Conservation (phyloP, 2,797 vertebrate species). For the Distichodus sexfasciatus region DNA sequence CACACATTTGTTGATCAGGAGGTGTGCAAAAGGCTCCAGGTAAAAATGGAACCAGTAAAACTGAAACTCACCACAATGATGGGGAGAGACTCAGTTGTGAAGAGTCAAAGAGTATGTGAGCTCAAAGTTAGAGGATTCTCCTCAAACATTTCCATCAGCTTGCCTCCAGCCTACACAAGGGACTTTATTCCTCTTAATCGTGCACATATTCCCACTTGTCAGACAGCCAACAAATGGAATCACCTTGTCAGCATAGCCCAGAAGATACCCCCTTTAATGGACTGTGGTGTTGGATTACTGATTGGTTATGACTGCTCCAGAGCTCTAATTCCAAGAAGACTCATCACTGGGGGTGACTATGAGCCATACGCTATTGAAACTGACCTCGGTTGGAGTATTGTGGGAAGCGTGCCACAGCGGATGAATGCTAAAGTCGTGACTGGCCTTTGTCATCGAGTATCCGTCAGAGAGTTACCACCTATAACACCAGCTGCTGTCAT, state of each 20-base stretch:
- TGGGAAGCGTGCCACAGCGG: background rate
- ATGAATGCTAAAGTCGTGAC: background rate
- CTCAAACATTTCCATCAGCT: no score
- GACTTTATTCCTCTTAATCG: slow-evolving; percentile 22
- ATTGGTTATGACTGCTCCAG: slow-evolving; percentile 1
- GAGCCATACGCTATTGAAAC: slow-evolving; percentile 10
- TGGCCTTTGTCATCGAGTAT: background rate
- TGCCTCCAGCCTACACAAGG: slow-evolving; percentile 26
- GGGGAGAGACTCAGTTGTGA: background rate
- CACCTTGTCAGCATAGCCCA: background rate
- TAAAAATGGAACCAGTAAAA: slow-evolving; percentile 20
- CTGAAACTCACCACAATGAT: slow-evolving; percentile 11
- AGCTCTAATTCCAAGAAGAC: background rate
- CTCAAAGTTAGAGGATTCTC: no score
- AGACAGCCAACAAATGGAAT: slow-evolving; percentile 11
- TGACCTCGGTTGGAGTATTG: background rate
- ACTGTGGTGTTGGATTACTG: background rate
- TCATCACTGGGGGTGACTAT: background rate
- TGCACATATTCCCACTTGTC: slow-evolving; percentile 26
- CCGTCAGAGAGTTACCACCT: background rate
- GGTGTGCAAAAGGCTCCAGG: slow-evolving; percentile 1
- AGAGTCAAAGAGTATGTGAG: background rate
- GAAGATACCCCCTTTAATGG: background rate
- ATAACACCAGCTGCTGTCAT: background rate
- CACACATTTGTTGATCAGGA: slow-evolving; percentile 36